Percentiles rank a stretch among this genome's conserved stretches.
phyloP scores from a whole-genome alignment of 2,113 vertebrate species.

The Alces alces region DNA sequence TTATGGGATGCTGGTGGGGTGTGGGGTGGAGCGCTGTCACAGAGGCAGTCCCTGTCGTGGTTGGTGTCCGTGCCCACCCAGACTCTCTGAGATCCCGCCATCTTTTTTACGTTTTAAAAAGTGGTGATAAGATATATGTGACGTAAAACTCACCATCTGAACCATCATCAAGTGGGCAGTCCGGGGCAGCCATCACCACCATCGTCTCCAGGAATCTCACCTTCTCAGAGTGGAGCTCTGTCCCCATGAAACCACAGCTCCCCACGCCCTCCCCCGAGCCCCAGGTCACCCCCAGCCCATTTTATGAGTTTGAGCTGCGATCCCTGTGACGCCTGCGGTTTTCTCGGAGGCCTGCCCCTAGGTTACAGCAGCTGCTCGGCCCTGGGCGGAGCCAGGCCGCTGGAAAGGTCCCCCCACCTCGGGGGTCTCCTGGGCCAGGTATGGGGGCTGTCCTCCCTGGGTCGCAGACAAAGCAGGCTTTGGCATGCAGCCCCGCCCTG shows the following conservation, averaged over 20 bases:
- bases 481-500: neutral
- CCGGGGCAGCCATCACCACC: neutral
- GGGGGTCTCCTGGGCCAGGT: fast-evolving
- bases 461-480: neutral
- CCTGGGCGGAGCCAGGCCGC: neutral
- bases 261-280: fast-evolving
- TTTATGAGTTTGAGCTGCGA: neutral
- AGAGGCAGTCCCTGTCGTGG: no score
- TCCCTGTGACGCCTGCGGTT: neutral
- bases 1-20: neutral
- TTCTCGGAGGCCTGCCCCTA: neutral
- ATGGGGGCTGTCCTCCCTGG: neutral
- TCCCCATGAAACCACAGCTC: no score
- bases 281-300: neutral
- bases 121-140: neutral
- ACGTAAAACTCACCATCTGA: neutral
- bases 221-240: neutral
- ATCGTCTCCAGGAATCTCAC: neutral
- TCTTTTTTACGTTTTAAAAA: neutral
- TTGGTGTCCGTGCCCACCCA: fast-evolving
- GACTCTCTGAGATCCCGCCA: neutral
- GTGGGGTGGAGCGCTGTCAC: fast-evolving
- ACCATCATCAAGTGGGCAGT: neutral
- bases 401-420: neutral
- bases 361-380: neutral